Percentiles rank a stretch among this genome's conserved stretches.
These are phyloP conservation scores for Orientallactaga sibirica DNA, from an alignment of 2,797 vertebrate genomes.

Conservation along the genomic window DNA sequence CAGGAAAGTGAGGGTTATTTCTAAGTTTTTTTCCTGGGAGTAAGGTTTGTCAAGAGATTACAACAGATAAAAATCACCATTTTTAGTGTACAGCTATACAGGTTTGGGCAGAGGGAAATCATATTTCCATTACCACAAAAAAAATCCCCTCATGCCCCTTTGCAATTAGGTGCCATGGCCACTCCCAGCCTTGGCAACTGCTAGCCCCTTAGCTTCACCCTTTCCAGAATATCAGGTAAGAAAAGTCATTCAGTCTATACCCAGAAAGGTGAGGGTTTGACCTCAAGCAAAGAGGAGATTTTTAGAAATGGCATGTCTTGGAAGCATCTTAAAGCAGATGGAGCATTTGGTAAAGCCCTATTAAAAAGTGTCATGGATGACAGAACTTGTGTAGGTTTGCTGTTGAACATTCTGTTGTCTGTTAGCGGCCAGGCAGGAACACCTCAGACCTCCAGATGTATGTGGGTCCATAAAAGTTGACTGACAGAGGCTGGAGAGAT, in stretches of 20 bases:
- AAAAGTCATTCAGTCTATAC: neutral
- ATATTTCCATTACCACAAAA: neutral
- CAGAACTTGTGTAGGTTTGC: neutral
- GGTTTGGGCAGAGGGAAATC: conserved; percentile 30
- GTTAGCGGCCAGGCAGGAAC: neutral
- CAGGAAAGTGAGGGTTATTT: neutral
- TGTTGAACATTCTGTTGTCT: neutral
- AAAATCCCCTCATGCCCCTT: neutral
- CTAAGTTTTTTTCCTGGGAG: neutral
- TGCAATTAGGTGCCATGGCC: neutral
- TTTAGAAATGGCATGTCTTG: conserved; percentile 18
- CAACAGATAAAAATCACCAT: neutral
- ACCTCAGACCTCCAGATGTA: neutral
- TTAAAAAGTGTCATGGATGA: neutral
- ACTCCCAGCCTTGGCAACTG: neutral
- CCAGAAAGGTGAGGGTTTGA: conserved; percentile 24
- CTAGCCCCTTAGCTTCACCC: neutral
- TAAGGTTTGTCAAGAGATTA: neutral
- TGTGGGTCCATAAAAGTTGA: neutral
- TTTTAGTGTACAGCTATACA: neutral
- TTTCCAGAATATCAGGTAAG: conserved; percentile 6
- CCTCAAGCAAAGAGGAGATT: conserved; percentile 26
- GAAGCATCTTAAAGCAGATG: neutral
- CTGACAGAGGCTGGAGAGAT: neutral
- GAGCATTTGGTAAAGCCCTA: neutral